Percentiles rank a stretch among this genome's conserved stretches.
These are phyloP conservation scores for Spinibarbus caldwelli DNA, from an alignment of 2,797 vertebrate genomes.

Conservation along the genomic window DNA sequence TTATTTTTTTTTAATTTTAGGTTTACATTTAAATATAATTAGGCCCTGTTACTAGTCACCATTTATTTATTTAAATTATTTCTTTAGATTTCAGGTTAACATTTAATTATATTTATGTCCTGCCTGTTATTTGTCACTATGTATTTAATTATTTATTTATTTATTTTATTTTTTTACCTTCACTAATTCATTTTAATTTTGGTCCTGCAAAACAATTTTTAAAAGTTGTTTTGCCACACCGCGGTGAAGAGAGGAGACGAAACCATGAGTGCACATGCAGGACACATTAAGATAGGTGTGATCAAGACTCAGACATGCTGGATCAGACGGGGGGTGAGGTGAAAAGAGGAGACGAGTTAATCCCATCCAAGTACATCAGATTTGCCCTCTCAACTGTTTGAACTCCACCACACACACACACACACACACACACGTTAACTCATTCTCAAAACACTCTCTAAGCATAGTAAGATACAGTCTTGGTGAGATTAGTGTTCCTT, in stretches of 20 bases:
- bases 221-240: too few species aligned
- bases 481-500: background rate
- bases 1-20: background rate
- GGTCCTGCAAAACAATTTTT: background rate
- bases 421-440: conserved; percentile 26
- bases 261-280: background rate
- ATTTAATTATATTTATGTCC: too few species aligned
- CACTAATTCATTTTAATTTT: background rate
- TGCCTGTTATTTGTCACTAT: too few species aligned
- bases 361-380: conserved; percentile 12
- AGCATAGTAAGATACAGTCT: background rate
- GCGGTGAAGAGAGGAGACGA: background rate
- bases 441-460: conserved; percentile 4
- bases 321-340: conserved; percentile 41
- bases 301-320: conserved; percentile 42
- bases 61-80: background rate
- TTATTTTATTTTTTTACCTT: too few species aligned
- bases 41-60: background rate
- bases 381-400: conserved; percentile 1
- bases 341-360: conserved; percentile 23
- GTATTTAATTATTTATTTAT: too few species aligned
- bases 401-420: background rate
- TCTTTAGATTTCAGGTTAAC: too few species aligned
- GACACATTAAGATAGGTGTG: background rate
- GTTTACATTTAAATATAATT: background rate